A percentile compares a stretch with the other conserved stretches of the same genome.
Evolutionary conservation across 2,888 invertebrate genomes (phyloP).

Genomic region (Harmothoe impar): DNA sequence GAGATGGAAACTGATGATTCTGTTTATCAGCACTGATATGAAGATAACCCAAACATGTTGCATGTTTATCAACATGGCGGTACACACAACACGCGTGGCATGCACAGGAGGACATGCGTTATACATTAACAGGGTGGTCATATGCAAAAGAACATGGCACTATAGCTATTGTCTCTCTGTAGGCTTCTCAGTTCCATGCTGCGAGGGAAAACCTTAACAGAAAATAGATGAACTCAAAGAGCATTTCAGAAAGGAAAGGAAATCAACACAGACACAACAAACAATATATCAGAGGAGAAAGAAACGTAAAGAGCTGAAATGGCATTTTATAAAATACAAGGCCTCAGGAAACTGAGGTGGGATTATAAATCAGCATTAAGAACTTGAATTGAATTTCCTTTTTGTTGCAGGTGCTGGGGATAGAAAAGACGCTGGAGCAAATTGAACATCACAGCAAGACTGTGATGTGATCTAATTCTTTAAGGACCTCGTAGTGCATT

Average conservation of each 20-base stretch:
- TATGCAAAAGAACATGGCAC: neutral
- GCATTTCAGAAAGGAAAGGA: neutral
- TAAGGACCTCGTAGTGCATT: too few species aligned
- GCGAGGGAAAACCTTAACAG: neutral
- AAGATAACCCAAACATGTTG: neutral
- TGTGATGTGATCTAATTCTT: neutral
- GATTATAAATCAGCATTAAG: too few species aligned
- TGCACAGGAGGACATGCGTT: neutral
- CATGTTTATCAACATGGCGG: neutral
- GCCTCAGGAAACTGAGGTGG: too few species aligned
- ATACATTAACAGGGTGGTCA: neutral
- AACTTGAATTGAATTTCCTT: too few species aligned
- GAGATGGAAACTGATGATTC: neutral
- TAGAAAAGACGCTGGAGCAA: too few species aligned
- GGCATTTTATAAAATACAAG: too few species aligned
- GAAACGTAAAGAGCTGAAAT: too few species aligned
- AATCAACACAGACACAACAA: too few species aligned
- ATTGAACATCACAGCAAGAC: neutral
- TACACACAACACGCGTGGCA: constrained; percentile 4
- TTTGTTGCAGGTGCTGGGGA: too few species aligned
- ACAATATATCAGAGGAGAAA: too few species aligned
- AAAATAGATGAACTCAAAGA: neutral
- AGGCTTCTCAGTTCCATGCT: neutral
- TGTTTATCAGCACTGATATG: constrained; percentile 5
- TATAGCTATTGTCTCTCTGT: neutral